Evolutionary conservation across 2,797 vertebrate species (phyloP).

Genomic region (Gymnoscopelus microlampas): DNA sequence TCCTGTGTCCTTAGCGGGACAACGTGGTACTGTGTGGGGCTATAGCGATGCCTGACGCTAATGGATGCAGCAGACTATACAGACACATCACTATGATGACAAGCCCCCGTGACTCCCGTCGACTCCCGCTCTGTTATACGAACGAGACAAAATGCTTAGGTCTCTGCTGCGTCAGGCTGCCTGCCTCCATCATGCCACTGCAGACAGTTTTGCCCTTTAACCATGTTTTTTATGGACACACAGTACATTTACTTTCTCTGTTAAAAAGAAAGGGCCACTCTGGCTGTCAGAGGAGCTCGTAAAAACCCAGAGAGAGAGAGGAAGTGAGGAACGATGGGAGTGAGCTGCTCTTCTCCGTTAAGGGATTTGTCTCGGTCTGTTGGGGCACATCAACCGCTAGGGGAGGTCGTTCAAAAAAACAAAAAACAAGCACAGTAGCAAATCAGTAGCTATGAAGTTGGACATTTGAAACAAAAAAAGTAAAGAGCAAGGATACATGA

Average conservation of each 20-base stretch:
- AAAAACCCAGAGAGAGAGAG: slow-evolving; percentile 24
- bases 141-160: slow-evolving; percentile 3
- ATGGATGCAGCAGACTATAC: slow-evolving; percentile 30
- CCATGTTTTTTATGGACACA: slow-evolving; percentile 43
- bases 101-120: slow-evolving; percentile 21
- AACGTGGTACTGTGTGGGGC: not conserved
- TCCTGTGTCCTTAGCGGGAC: slow-evolving; percentile 33
- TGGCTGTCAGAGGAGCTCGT: slow-evolving; percentile 29
- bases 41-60: slow-evolving; percentile 19
- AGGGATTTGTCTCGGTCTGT: slow-evolving; percentile 12
- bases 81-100: slow-evolving; percentile 31
- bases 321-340: slow-evolving; percentile 19
- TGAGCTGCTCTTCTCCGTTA: slow-evolving; percentile 38
- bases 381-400: not conserved
- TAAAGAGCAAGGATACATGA: not conserved
- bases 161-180: slow-evolving; percentile 36
- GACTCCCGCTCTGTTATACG: slow-evolving; percentile 20
- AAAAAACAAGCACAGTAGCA: not conserved
- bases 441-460: slow-evolving; percentile 11
- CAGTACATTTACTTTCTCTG: slow-evolving; percentile 37
- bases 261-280: slow-evolving; percentile 35
- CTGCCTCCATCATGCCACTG: slow-evolving; percentile 4
- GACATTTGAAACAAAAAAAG: not conserved
- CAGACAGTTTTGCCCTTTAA: slow-evolving; percentile 23
- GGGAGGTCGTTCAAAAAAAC: slow-evolving; percentile 12